phyloP scores from a whole-genome alignment of 1,140 invertebrate species.

The Andricus grossulariae region DNA sequence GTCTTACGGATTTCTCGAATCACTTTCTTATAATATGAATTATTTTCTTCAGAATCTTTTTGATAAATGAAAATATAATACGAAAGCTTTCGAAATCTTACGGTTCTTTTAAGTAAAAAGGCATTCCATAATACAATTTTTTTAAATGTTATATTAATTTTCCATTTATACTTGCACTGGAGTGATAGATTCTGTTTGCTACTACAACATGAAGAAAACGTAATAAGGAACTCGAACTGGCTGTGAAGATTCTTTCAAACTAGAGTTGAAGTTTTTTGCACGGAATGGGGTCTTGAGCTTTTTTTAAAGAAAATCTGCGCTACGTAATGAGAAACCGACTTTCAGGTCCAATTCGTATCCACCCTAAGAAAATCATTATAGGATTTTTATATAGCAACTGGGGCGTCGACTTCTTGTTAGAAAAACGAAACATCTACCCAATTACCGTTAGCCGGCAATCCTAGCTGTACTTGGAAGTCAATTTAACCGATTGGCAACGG shows the following conservation, averaged over 20 bases:
- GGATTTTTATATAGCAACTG: background rate
- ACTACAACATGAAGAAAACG: background rate
- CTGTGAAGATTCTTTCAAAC: background rate
- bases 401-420: background rate
- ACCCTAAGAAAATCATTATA: conserved; percentile 2
- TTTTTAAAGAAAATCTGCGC: background rate
- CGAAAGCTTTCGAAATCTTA: too few species aligned
- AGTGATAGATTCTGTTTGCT: too few species aligned
- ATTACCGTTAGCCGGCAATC: conserved; percentile 17
- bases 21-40: too few species aligned
- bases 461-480: background rate
- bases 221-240: background rate
- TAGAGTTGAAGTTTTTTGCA: background rate
- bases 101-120: too few species aligned
- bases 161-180: too few species aligned
- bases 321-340: background rate
- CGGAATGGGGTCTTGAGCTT: background rate
- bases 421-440: conserved; percentile 11
- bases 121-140: too few species aligned
- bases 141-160: too few species aligned
- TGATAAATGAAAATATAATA: too few species aligned
- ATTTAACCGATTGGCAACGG: conserved; percentile 7
- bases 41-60: too few species aligned
- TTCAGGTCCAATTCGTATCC: background rate
- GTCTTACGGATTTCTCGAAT: too few species aligned